A percentile compares a stretch with the other conserved stretches of the same genome.
Evolutionary conservation across 2,113 vertebrate genomes (phyloP).

Genomic region (Saccopteryx bilineata): DNA sequence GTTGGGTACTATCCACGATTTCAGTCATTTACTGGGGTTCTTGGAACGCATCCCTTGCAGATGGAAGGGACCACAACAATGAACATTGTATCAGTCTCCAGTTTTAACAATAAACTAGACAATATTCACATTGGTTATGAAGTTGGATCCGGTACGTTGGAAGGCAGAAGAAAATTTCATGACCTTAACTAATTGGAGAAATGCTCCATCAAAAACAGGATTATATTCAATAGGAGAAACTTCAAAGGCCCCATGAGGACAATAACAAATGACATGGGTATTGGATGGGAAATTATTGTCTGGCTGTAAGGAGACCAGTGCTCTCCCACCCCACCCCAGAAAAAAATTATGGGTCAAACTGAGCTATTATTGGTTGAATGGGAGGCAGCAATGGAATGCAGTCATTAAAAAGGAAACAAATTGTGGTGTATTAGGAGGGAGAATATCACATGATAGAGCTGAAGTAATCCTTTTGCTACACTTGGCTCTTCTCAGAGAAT

Average conservation of each 20-base stretch:
- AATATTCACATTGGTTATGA: constrained; percentile 45
- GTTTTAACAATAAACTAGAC: constrained; percentile 3
- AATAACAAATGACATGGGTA: constrained; percentile 36
- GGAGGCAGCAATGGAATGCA: constrained; percentile 51
- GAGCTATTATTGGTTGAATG: constrained; percentile 58
- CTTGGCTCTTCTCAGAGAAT: constrained; percentile 66
- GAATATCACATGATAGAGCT: constrained; percentile 48
- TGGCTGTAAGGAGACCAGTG: constrained; percentile 52
- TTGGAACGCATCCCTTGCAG: background rate
- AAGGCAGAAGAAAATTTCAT: constrained; percentile 64
- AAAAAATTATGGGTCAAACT: background rate
- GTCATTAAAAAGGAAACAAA: constrained; percentile 61
- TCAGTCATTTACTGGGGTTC: background rate
- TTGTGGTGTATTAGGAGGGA: background rate
- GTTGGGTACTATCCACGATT: background rate
- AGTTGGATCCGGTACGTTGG: constrained; percentile 19
- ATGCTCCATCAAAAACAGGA: constrained; percentile 49
- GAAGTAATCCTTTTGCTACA: constrained; percentile 66
- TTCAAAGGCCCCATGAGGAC: background rate
- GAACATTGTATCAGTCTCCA: constrained; percentile 40
- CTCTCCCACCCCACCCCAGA: background rate
- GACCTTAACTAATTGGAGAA: constrained; percentile 64
- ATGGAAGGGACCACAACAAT: background rate
- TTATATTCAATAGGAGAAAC: constrained; percentile 60
- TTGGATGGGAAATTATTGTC: constrained; percentile 61